A percentile compares a stretch with the other conserved stretches of the same genome.
phyloP scores from a whole-genome alignment of 2,797 vertebrate species.

The Echiichthys vipera region DNA sequence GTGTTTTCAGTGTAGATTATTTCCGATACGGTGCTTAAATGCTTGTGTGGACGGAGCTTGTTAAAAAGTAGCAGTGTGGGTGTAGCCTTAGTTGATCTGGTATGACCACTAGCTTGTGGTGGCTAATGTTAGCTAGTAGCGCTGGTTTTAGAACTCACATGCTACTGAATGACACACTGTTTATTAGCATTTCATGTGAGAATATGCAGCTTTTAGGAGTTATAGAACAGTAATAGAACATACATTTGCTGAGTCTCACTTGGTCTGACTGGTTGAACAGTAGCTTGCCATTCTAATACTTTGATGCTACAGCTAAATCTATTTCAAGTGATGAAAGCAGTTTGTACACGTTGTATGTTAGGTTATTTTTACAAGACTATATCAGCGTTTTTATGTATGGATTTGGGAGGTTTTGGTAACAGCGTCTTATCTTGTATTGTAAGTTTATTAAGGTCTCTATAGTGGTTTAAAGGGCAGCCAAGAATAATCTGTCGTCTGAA shows the following conservation, averaged over 20 bases:
- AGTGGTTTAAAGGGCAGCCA: constrained; percentile 33
- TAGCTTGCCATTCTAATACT: neutral
- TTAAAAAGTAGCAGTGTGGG: no score
- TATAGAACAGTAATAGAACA: no score
- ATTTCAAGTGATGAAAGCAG: neutral
- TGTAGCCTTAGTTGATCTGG: neutral
- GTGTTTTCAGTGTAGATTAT: no score
- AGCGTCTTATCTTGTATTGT: constrained; percentile 10
- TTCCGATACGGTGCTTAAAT: no score
- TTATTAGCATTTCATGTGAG: neutral
- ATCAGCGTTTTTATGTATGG: neutral
- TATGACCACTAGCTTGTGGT: neutral
- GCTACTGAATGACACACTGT: neutral
- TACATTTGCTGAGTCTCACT: no score
- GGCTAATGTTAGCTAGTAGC: neutral
- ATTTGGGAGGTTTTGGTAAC: constrained; percentile 12
- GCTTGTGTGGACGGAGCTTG: no score
- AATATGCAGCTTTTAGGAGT: neutral
- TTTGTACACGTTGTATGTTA: neutral
- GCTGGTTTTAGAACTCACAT: neutral
- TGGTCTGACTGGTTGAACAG: neutral
- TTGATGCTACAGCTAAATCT: no score
- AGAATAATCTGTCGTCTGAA: constrained; percentile 37
- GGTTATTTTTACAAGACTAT: neutral
- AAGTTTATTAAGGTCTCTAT: constrained; percentile 12